A percentile compares a stretch with the other conserved stretches of the same genome.
Conservation (phyloP, 2,113 vertebrate species). For the Edolisoma coerulescens region DNA sequence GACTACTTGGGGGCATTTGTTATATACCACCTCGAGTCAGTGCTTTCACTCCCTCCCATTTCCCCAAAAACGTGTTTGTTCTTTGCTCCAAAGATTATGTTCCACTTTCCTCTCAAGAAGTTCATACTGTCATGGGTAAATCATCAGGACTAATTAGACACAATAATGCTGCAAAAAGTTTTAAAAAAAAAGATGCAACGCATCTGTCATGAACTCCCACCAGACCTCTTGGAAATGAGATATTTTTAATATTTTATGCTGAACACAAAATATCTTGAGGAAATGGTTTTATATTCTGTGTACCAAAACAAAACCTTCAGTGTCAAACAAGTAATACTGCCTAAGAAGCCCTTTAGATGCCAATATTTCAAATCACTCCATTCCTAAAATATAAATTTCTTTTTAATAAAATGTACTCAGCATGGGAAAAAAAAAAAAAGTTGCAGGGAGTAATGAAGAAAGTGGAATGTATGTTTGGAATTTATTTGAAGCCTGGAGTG, state of each 20-base stretch:
- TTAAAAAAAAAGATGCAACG: conserved; percentile 28
- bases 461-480: background rate
- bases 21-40: conserved; percentile 35
- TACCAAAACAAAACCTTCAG: conserved; percentile 67
- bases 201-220: conserved; percentile 78
- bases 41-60: background rate
- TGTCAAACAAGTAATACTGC: conserved; percentile 39
- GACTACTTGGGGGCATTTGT: conserved; percentile 54
- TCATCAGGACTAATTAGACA: conserved; percentile 72
- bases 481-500: conserved; percentile 23
- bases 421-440: background rate
- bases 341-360: conserved; percentile 32
- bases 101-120: conserved; percentile 65
- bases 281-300: conserved; percentile 69
- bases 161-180: conserved; percentile 61
- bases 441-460: background rate
- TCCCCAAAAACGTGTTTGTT: conserved; percentile 42
- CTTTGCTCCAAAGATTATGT: conserved; percentile 45
- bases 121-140: conserved; percentile 69
- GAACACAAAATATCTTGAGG: conserved; percentile 75
- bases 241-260: conserved; percentile 80
- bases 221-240: conserved; percentile 75
- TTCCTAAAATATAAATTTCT: conserved; percentile 15
- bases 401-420: background rate
- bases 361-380: background rate